These are phyloP conservation scores for Ibycter americanus DNA, from an alignment of 2,797 vertebrate species.

Conservation along the genomic window DNA sequence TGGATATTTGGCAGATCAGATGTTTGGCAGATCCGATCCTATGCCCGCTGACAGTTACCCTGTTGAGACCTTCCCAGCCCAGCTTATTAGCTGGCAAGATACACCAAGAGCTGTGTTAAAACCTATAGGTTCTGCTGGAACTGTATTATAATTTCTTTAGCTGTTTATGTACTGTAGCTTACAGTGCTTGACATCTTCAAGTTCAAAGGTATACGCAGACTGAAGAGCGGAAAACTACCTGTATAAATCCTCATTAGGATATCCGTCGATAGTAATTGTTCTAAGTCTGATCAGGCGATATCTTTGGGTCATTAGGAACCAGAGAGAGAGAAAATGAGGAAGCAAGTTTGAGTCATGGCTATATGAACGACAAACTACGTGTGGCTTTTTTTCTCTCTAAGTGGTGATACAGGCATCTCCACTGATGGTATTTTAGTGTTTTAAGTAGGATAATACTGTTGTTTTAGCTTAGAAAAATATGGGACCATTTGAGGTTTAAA, in stretches of 20 bases:
- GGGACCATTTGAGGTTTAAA: neutral
- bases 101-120: neutral
- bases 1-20: neutral
- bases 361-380: neutral
- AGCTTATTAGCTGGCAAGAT: neutral
- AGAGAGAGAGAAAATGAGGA: neutral
- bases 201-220: neutral
- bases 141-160: neutral
- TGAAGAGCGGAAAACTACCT: neutral
- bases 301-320: neutral
- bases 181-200: neutral
- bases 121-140: neutral
- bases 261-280: rapidly evolving
- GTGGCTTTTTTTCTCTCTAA: neutral
- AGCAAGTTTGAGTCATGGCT: neutral
- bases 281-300: neutral
- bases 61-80: neutral
- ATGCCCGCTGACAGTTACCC: neutral
- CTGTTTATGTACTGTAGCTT: neutral
- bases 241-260: neutral
- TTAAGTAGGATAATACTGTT: neutral
- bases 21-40: neutral
- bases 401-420: neutral
- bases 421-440: neutral
- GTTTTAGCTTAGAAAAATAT: neutral